phyloP scores from a whole-genome alignment of 92 coral and sea anemone genomes.

The Parazoanthus atlanticus region DNA sequence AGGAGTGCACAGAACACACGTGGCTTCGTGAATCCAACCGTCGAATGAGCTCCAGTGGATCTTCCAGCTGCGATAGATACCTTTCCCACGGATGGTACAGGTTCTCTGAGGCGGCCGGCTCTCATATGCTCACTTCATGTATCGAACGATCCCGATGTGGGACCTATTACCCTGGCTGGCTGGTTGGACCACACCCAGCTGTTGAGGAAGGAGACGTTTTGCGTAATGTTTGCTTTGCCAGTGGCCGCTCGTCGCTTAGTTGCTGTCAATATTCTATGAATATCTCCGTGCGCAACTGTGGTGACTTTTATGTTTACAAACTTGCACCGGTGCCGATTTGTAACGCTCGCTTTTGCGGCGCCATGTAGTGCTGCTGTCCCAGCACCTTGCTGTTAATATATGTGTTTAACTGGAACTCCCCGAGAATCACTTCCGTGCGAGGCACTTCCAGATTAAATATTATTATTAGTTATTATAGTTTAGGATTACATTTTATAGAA shows the following conservation, averaged over 20 bases:
- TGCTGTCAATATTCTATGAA: background rate
- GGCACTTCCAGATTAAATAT: background rate
- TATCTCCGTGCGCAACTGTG: conserved; percentile 37
- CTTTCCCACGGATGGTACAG: conserved; percentile 84
- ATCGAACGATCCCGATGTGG: conserved; percentile 62
- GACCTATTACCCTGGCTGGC: conserved; percentile 77
- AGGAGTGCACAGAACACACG: background rate
- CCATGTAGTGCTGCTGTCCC: background rate
- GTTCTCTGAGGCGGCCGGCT: conserved; percentile 75
- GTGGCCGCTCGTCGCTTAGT: background rate
- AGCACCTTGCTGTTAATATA: background rate
- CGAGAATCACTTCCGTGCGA: too few species aligned
- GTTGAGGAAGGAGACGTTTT: conserved; percentile 10
- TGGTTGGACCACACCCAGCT: conserved; percentile 30
- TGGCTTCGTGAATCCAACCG: conserved; percentile 27
- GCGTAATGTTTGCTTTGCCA: conserved; percentile 32
- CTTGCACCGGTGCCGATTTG: conserved; percentile 21
- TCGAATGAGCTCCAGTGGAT: background rate
- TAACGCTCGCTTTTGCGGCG: conserved; percentile 39
- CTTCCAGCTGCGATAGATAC: conserved; percentile 61
- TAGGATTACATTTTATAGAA: too few species aligned
- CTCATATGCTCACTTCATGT: conserved; percentile 76
- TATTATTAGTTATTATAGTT: too few species aligned
- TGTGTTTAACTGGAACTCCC: too few species aligned
- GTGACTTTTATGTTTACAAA: conserved; percentile 20